Evolutionary conservation across 2,797 vertebrate genomes (phyloP), one percentile per base, ranked within the genome.

Genomic region (Molossus alvarezi): DNA sequence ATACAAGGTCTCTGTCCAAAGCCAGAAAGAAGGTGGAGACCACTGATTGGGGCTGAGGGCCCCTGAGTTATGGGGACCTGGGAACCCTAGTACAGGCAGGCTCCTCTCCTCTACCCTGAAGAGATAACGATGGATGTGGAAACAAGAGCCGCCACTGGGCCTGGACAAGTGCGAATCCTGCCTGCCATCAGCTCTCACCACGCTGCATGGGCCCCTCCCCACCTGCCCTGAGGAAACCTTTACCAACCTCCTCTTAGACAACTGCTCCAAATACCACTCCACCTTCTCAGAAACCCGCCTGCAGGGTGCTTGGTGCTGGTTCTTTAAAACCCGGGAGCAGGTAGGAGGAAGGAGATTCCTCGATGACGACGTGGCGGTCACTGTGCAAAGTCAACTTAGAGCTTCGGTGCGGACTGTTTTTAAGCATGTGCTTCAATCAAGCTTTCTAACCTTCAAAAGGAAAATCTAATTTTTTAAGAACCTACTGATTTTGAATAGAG

Each of bases 381-480:
- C 67, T 14, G 9, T 18, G 65, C 53, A 83, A 90, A 91, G 65
- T 86, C 81, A 62, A 37, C 62, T 82, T 33, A 83, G 62, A 89
- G 75, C 25, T 33, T 33, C 25, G n/a, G 37, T 0, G 0, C 5
- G 64, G 64, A 45, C 55, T 51, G 29, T 81, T 75, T 58, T 57
- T 86, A 76, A 72, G 67, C 81, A 72, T 10, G 25, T 8, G 71
- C 27, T 94, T 97, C 73, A 90, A 57, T 79, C 60, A 80, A 55
- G 84, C 71, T 89, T 86, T 64, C 25, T 65, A 86, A 92, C 60
- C 65, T 88, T 76, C 65, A 77, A 85, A 75, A 33, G 37, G 79
- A 83, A 95, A 96, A 93, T 23, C 84, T 92, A 67, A 72, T 87
- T 90, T 92, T 94, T 88, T 62, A 95, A 81, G 81, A 90, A 84